Conservation (phyloP, 2,888 invertebrate species). For the Drosophila lutescens region DNA sequence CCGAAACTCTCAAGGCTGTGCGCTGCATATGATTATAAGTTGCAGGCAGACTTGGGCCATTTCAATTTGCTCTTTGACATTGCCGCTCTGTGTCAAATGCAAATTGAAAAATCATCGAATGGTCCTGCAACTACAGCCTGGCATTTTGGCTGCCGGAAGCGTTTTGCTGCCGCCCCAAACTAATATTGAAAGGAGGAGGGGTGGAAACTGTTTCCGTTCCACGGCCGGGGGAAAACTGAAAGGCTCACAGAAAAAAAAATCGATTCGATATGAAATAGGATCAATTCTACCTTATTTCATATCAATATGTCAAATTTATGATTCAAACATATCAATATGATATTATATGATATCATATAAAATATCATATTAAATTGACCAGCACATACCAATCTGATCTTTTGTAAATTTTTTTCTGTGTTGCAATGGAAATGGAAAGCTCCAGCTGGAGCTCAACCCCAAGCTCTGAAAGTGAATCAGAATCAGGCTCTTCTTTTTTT, state of each 20-base stretch:
- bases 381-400: no score
- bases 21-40: constrained; percentile 73
- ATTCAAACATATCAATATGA: no score
- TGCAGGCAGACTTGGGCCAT: constrained; percentile 60
- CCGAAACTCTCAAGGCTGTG: constrained; percentile 24
- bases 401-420: no score
- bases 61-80: constrained; percentile 77
- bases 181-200: constrained; percentile 71
- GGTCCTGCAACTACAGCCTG: constrained; percentile 28
- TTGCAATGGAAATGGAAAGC: background rate
- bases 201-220: constrained; percentile 65
- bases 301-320: no score
- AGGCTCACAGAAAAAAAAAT: background rate
- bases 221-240: constrained; percentile 5
- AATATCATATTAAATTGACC: no score
- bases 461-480: constrained; percentile 1
- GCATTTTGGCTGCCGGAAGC: constrained; percentile 74
- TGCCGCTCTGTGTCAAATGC: constrained; percentile 73
- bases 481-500: constrained; percentile 49
- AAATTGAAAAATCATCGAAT: constrained; percentile 79
- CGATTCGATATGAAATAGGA: no score
- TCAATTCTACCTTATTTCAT: no score
- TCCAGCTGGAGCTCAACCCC: constrained; percentile 50
- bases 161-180: constrained; percentile 74
- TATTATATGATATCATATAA: no score